Evolutionary conservation across 30 jellyfish, hydroid and myxozoan species (phyloP), one percentile per base, ranked within the genome.

Genomic region (Chironex yamaguchii): DNA sequence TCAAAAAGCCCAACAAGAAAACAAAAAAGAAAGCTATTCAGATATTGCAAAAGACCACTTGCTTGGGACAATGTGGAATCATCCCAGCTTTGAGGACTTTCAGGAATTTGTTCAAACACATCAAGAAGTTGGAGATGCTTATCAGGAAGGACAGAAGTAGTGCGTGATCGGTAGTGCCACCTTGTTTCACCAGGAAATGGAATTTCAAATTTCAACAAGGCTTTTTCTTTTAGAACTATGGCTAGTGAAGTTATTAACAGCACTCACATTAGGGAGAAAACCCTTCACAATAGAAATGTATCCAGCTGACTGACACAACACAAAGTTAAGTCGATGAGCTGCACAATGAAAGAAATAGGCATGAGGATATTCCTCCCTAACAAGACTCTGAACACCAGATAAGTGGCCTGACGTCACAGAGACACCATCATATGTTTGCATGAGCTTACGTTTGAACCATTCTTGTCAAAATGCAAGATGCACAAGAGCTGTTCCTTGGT

Each of bases 351-450:
- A 49, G 36, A 31, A 67, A 29, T 31, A 81, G 12, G 86, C 86
- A 66, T 62, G 70, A 22, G 85, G 74, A 50, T 81, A 81, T 35
- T 81, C 75, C 34, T 81, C 34, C 17, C 91, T 72, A 54, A 65
- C 75, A 24, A 64, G 73, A 22, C 27, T 29, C 65, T 81, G 84
- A 4, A 81, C 85, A 36, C 91, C 86, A 81, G 72, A 23, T 4
- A 81, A 17, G 36, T 81, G 74, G 4, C 85, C 86, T 62, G 91
- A 62, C 85, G 51, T 62, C 4, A 81, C 86, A 22, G 91, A 14
- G 4, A 75, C 84, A 17, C 86, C 91, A 81, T 81, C 91, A 42
- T 81, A 81, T 9, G 75, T 81, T 29, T 81, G 91, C 76, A 63
- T 62, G 11, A 81, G 63, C 73, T 62, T n/a, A n/a, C n/a, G n/a